Percentiles rank a stretch among this genome's conserved stretches.
Conservation (phyloP, 2,888 invertebrate species). For the Aethes cnicana region DNA sequence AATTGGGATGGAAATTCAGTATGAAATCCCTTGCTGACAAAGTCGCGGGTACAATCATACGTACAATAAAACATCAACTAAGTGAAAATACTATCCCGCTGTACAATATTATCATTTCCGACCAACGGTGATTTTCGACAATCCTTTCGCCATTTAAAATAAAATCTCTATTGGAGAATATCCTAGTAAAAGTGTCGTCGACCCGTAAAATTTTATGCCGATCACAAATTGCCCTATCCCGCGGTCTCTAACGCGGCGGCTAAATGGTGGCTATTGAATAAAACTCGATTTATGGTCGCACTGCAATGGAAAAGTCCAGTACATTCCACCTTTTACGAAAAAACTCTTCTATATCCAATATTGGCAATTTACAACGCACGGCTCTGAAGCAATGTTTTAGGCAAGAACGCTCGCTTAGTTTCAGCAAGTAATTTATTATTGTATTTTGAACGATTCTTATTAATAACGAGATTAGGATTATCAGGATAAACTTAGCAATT, state of each 20-base stretch:
- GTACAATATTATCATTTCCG: too few species aligned
- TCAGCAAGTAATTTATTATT: too few species aligned
- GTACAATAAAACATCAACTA: background rate
- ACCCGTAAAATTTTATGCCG: constrained; percentile 30
- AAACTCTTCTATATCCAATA: constrained; percentile 16
- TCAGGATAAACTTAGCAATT: too few species aligned
- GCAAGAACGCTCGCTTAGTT: background rate
- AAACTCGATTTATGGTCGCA: constrained; percentile 24
- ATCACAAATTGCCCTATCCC: constrained; percentile 30
- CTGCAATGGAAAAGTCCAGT: constrained; percentile 25
- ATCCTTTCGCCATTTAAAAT: constrained; percentile 7
- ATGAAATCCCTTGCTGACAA: too few species aligned
- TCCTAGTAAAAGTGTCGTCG: constrained; percentile 27
- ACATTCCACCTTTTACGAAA: constrained; percentile 21
- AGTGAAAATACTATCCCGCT: background rate
- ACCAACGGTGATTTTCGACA: background rate
- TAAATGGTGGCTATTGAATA: constrained; percentile 29
- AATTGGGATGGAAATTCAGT: too few species aligned
- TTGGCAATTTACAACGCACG: constrained; percentile 20
- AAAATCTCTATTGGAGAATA: constrained; percentile 25
- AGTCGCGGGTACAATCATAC: too few species aligned
- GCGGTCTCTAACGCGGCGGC: constrained; percentile 30
- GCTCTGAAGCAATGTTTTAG: constrained; percentile 14
- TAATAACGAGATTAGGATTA: too few species aligned
- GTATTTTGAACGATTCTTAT: too few species aligned